Evolutionary conservation across 2,888 invertebrate species (phyloP), one percentile per base, ranked within the genome.

Genomic region (Rotaria socialis): DNA sequence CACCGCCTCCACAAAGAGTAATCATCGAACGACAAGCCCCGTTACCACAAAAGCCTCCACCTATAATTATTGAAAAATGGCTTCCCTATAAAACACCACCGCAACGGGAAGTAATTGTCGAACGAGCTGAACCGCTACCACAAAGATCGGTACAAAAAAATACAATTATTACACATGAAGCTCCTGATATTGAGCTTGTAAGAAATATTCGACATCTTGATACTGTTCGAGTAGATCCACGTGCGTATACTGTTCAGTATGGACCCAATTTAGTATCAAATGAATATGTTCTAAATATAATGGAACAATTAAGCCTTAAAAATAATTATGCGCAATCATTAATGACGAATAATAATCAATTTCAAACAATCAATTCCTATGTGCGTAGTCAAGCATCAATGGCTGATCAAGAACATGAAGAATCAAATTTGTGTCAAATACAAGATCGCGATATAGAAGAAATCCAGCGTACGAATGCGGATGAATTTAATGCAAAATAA

Each of bases 11-110:
- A 85, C 84, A 85, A 41, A 74, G 55, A 85, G 74, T 86, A 43
- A 85, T 86, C 22, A 85, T 86, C 6, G 74, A 86, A 56, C 67
- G 85, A 50, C 74, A 85, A 43, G 74, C 55, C 16, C 75, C 85
- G 16, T 43, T 86, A n/a, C 86, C 86, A 74, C 85, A 43, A 22
- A 86, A 86, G 35, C 86, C 86, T 47, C 85, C 80, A 47, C 55
- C 85, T 2, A 35, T 86, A 19, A 86, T 85, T 24, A 86, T 86
- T 27, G 86, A 86, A 58, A 47, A 85, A 67, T 86, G 86, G 86
- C 43, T 86, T n/a, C 85, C 85, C 7, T 86, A 86, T 47, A 80
- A 52, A 47, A n/a, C 55, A 85, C 47, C 56, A 47, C 67, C 35
- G 19, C 41, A 85, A 43, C 86, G 86, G 16, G 24, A 56, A 47